phyloP scores from a whole-genome alignment of 2,888 invertebrate species.

The Tipula vernalis region DNA sequence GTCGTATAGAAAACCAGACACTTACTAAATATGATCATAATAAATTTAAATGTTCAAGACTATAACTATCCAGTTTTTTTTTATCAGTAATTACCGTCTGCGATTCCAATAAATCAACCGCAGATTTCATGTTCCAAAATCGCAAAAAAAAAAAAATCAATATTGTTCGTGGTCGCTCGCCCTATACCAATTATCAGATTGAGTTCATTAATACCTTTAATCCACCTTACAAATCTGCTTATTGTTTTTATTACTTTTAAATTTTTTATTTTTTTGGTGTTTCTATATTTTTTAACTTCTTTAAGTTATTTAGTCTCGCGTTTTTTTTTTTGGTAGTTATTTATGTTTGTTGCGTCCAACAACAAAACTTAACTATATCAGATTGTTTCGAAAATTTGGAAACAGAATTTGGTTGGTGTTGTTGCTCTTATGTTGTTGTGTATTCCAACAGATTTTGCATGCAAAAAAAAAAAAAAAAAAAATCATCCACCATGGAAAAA shows the following conservation, averaged over 20 bases:
- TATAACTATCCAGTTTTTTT: too few species aligned
- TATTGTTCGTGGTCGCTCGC: neutral
- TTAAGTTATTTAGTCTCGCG: neutral
- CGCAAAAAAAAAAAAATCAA: neutral
- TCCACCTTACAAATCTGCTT: neutral
- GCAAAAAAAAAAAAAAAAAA: neutral
- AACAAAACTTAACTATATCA: neutral
- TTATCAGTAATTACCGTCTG: neutral
- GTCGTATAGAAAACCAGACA: too few species aligned
- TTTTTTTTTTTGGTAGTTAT: neutral
- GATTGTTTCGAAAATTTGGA: neutral
- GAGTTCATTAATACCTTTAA: neutral
- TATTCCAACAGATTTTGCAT: neutral
- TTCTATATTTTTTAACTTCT: neutral
- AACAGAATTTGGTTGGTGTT: neutral
- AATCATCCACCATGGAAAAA: neutral
- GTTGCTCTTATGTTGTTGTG: neutral
- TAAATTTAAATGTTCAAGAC: too few species aligned
- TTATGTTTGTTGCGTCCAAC: neutral
- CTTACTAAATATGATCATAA: too few species aligned
- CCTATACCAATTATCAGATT: neutral
- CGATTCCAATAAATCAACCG: neutral
- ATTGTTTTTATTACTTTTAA: neutral
- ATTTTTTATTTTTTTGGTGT: neutral
- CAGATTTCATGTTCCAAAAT: neutral